phyloP scores from a whole-genome alignment of 2,888 invertebrate species.

The Meloe dianella region DNA sequence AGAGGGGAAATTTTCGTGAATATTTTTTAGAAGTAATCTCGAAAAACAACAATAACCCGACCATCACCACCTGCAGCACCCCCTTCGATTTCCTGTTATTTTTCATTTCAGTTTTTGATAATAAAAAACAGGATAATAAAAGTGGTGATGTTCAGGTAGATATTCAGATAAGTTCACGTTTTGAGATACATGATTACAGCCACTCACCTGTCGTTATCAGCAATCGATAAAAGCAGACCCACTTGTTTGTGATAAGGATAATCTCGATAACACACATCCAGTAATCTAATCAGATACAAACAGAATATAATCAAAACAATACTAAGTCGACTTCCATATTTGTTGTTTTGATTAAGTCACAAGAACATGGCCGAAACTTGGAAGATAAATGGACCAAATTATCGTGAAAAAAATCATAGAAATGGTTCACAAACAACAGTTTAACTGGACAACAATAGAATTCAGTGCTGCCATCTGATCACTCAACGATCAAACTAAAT shows the following conservation, averaged over 20 bases:
- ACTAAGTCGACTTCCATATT: slow-evolving; percentile 21
- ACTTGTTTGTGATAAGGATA: slow-evolving; percentile 22
- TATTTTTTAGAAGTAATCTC: too few species aligned
- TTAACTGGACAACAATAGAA: not conserved
- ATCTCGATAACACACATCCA: not conserved
- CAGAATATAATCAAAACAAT: not conserved
- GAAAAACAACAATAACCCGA: too few species aligned
- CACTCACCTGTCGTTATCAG: slow-evolving; percentile 31
- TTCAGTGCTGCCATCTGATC: slow-evolving; percentile 16
- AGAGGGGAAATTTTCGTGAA: too few species aligned
- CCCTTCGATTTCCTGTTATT: too few species aligned
- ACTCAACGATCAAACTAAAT: not conserved
- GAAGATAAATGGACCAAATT: slow-evolving; percentile 25
- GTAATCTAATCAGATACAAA: not conserved
- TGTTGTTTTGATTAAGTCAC: slow-evolving; percentile 16
- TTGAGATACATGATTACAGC: not conserved
- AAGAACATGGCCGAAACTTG: slow-evolving; percentile 26
- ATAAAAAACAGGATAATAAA: too few species aligned
- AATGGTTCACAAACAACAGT: slow-evolving; percentile 18
- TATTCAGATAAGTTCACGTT: too few species aligned
- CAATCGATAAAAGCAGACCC: slow-evolving; percentile 18
- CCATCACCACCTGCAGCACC: too few species aligned
- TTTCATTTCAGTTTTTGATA: too few species aligned
- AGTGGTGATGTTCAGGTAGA: too few species aligned
- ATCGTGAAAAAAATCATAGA: not conserved